Evolutionary conservation across 1,140 invertebrate species (phyloP).

Genomic region (Calliphora vicina): DNA sequence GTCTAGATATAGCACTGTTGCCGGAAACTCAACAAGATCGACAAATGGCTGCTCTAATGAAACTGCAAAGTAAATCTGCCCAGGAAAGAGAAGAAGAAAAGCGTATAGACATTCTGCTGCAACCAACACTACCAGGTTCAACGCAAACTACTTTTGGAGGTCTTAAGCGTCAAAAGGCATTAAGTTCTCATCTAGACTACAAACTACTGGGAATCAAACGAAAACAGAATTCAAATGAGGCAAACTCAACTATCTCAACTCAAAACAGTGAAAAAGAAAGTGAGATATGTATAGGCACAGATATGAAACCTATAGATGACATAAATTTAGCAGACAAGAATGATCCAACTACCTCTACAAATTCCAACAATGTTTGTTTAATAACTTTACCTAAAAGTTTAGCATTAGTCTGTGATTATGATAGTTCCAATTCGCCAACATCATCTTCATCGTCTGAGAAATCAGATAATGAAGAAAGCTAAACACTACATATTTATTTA

Average conservation of each 20-base stretch:
- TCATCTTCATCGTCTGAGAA: neutral
- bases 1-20: slow-evolving; percentile 79
- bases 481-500: neutral
- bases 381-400: slow-evolving; percentile 40
- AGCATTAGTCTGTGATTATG: slow-evolving; percentile 54
- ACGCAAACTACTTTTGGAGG: slow-evolving; percentile 68
- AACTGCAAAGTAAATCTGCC: slow-evolving; percentile 68
- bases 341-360: neutral
- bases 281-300: neutral
- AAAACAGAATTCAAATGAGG: slow-evolving; percentile 9
- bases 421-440: slow-evolving; percentile 41
- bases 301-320: neutral
- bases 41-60: slow-evolving; percentile 79
- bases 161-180: slow-evolving; percentile 66
- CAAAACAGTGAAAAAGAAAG: too few relatives aligned
- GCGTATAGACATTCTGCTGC: slow-evolving; percentile 67
- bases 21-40: slow-evolving; percentile 82
- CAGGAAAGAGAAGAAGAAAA: slow-evolving; percentile 63
- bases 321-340: neutral
- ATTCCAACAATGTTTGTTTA: neutral
- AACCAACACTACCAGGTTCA: slow-evolving; percentile 68
- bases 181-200: slow-evolving; percentile 56
- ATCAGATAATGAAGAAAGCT: slow-evolving; percentile 29
- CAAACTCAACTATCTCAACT: too few relatives aligned
- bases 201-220: slow-evolving; percentile 58